Evolutionary conservation across 2,888 invertebrate species (phyloP).

Genomic region (Cephus spinipes): DNA sequence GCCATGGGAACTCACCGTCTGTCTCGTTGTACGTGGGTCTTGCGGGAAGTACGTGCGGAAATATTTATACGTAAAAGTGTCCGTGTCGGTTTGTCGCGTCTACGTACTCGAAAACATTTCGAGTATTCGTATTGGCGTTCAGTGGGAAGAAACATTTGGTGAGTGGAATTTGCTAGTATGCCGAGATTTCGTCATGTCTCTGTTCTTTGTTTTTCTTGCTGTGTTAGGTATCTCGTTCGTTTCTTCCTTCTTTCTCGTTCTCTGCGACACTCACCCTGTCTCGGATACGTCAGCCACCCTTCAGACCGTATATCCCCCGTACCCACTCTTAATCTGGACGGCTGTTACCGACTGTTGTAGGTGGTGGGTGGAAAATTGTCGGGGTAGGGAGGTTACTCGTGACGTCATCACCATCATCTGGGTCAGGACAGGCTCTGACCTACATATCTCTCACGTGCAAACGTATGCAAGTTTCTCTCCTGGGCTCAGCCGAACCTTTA

Average conservation of each 20-base stretch:
- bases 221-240: background rate
- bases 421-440: conserved; percentile 59
- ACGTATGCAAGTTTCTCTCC: conserved; percentile 21
- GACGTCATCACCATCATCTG: conserved; percentile 59
- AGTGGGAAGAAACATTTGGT: background rate
- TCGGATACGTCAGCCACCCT: background rate
- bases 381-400: conserved; percentile 32
- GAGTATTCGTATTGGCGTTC: background rate
- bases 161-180: background rate
- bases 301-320: background rate
- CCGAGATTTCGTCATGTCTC: background rate
- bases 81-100: background rate
- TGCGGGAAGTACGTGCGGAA: background rate
- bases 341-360: background rate
- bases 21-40: background rate
- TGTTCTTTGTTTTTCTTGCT: background rate
- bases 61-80: background rate
- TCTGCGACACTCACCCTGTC: background rate
- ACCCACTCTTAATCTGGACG: background rate
- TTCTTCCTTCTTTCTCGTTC: background rate
- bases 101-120: background rate
- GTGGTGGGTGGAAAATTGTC: conserved; percentile 1
- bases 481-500: background rate
- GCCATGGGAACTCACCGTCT: background rate
- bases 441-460: conserved; percentile 38